Percentiles rank a stretch among this genome's conserved stretches.
Evolutionary conservation across 2,888 invertebrate genomes (phyloP).

Genomic region (Aricia artaxerxes): DNA sequence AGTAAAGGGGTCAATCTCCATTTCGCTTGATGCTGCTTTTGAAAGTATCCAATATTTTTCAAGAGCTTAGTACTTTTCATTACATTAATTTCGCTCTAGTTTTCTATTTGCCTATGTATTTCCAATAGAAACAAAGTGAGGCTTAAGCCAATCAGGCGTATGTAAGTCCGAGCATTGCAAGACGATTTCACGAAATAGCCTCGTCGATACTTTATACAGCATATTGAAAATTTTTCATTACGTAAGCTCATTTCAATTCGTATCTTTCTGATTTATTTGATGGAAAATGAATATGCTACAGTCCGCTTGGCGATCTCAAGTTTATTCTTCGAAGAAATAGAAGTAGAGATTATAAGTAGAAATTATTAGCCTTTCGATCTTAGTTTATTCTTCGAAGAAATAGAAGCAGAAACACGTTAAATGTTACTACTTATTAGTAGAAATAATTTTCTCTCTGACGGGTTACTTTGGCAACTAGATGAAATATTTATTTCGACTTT

Average conservation of each 20-base stretch:
- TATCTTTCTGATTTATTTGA: not conserved
- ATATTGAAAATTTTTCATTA: slow-evolving; percentile 16
- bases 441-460: not conserved
- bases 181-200: slow-evolving; percentile 14
- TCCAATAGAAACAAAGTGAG: slow-evolving; percentile 26
- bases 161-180: slow-evolving; percentile 26
- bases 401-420: not conserved
- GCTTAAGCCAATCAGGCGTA: slow-evolving; percentile 6
- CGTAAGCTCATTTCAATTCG: slow-evolving; percentile 3
- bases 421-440: not conserved
- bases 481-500: not conserved
- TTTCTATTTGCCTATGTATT: slow-evolving; percentile 15
- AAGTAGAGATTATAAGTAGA: too few relatives aligned
- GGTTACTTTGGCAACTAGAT: not conserved
- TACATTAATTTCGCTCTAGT: slow-evolving; percentile 10
- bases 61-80: slow-evolving; percentile 25
- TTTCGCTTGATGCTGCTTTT: not conserved
- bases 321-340: not conserved
- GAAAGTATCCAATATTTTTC: slow-evolving; percentile 22
- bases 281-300: not conserved
- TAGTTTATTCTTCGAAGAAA: not conserved
- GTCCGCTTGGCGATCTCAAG: not conserved
- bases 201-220: slow-evolving; percentile 5
- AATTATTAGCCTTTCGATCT: not conserved
- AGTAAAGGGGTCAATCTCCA: not conserved